Base-by-base conservation (phyloP, 2,797 vertebrate species). In the Danio aesculapii region DNA sequence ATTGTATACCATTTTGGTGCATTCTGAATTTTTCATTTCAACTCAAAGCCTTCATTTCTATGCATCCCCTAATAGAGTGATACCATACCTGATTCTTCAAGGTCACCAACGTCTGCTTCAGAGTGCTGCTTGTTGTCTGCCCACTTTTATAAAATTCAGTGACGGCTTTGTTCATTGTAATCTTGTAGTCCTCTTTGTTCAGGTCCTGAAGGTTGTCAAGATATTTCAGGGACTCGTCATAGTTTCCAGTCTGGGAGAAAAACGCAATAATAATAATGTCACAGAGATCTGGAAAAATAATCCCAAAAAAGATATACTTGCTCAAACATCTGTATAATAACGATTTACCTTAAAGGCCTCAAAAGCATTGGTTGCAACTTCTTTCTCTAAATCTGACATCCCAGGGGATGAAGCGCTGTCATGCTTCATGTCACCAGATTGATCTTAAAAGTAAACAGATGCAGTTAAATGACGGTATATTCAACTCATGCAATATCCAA, bases 141-240 rank as follows among this genome's bases (percentile, higher is more conserved):
- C 96, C 96, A 79, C 93, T 97, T 91, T 94, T 98, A 92, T 96
- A 98, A 91, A 99, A 99, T 79, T 99, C 97, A 0, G 96, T 92
- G 47, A 98, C 93, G 17, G 97, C 96, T 89, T 94, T 96, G 87
- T 99, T 99, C 94, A 99, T 87, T 83, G 94, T 91, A 74, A 99
- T 96, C 94, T 99, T 99, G 92, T 98, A 98, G 91, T 99, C 97
- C 47, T 98, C 98, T 90, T 97, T 99, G 91, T 97, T 99, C 81
- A 97, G 92, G 70, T 98, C 97, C 89, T 97, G 97, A 71, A 99
- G 94, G 75, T 92, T 91, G 77, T 94, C 94, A 0, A 99, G 95
- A 70, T 97, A 95, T 85, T 95, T 94, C 14, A 99, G 92, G 77
- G 96, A 96, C 79, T 95, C 92, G 0, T 99, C 96, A 50, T 98